These are phyloP conservation scores for Tychaedon coryphoeus DNA, from an alignment of 2,113 vertebrate species.

Conservation along the genomic window DNA sequence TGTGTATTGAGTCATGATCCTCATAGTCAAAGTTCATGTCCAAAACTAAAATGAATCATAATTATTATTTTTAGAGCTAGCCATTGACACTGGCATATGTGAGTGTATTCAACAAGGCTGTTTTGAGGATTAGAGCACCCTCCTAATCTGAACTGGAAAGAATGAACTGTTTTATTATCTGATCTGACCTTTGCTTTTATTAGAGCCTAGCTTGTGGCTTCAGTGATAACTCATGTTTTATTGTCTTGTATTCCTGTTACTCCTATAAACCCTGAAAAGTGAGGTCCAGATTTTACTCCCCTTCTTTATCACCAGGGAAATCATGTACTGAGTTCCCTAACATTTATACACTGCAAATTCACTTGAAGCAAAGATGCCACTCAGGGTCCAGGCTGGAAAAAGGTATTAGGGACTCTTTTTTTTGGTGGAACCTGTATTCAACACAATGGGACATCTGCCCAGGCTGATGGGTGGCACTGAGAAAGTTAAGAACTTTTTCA, in stretches of 20 bases:
- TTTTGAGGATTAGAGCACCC: not conserved
- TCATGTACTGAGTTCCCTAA: not conserved
- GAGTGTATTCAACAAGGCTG: not conserved
- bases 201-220: not conserved
- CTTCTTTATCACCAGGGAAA: not conserved
- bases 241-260: not conserved
- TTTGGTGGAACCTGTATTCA: not conserved
- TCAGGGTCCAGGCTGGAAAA: not conserved
- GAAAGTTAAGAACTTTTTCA: not conserved
- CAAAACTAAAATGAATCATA: not conserved
- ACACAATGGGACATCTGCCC: not conserved
- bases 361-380: not conserved
- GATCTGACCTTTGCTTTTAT: not conserved
- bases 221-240: constrained; percentile 16
- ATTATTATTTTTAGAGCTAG: constrained; percentile 7
- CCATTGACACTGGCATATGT: not conserved
- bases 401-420: accelerated
- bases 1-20: not conserved
- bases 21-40: not conserved
- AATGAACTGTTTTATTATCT: constrained; percentile 16
- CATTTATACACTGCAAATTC: not conserved
- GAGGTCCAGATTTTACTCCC: not conserved
- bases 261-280: not conserved
- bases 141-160: not conserved
- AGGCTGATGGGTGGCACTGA: not conserved